Conservation (phyloP, 2,888 invertebrate genomes). For the Meloe dianella region DNA sequence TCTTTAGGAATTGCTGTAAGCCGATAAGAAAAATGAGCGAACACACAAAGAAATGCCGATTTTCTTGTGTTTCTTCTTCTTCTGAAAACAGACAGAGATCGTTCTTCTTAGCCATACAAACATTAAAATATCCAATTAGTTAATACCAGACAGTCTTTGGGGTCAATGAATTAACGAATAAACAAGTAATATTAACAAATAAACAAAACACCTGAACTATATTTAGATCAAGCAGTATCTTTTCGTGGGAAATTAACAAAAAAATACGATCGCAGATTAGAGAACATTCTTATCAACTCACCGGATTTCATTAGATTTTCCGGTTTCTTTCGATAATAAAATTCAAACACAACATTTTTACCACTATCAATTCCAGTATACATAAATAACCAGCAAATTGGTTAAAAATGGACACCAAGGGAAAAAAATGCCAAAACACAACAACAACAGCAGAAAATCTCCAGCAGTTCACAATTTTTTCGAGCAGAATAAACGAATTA, state of each 20-base stretch:
- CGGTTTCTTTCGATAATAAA: background rate
- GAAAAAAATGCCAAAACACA: too few relatives aligned
- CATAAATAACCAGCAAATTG: too few relatives aligned
- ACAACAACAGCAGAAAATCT: too few relatives aligned
- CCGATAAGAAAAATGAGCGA: too few relatives aligned
- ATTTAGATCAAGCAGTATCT: background rate
- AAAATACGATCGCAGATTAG: background rate
- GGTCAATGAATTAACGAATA: conserved; percentile 9
- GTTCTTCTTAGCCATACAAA: background rate
- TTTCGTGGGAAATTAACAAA: background rate
- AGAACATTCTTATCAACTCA: background rate
- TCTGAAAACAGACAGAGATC: background rate
- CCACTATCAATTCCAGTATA: background rate
- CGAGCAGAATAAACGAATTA: background rate
- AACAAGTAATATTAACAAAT: conserved; percentile 4
- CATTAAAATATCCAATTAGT: background rate
- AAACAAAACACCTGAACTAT: conserved; percentile 9
- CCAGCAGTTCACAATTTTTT: background rate
- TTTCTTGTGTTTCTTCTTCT: too few relatives aligned
- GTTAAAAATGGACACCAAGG: too few relatives aligned
- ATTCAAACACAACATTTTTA: background rate
- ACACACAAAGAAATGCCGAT: background rate
- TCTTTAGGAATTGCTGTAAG: too few relatives aligned
- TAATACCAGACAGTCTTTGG: background rate
- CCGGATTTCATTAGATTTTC: background rate